Evolutionary conservation across 2,888 invertebrate genomes (phyloP).

Genomic region (Melikaiella ostensackeni): DNA sequence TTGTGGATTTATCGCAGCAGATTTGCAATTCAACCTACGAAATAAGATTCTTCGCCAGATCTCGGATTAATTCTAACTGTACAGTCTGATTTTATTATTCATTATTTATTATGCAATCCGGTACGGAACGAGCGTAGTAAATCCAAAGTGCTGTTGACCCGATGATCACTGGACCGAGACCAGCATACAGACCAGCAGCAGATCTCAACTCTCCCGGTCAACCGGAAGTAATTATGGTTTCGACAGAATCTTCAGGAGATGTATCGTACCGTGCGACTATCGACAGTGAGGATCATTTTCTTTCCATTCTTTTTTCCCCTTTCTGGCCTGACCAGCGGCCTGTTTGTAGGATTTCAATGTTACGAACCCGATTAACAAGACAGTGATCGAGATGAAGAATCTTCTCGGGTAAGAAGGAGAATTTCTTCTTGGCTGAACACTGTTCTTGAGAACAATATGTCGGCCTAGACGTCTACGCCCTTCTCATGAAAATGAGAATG

Average conservation of each 20-base stretch:
- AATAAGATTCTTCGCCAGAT: constrained; percentile 37
- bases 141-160: constrained; percentile 73
- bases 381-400: constrained; percentile 14
- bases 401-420: constrained; percentile 1
- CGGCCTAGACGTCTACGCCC: not conserved
- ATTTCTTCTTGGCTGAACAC: constrained; percentile 22
- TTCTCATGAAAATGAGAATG: not conserved
- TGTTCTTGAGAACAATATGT: constrained; percentile 20
- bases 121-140: constrained; percentile 62
- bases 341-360: constrained; percentile 31
- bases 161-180: constrained; percentile 72
- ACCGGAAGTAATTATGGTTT: constrained; percentile 68
- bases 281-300: constrained; percentile 35
- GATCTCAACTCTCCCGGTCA: constrained; percentile 61
- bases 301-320: constrained; percentile 10
- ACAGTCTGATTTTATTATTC: constrained; percentile 64
- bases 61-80: constrained; percentile 54
- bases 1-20: constrained; percentile 23
- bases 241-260: constrained; percentile 52
- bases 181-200: constrained; percentile 58
- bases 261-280: constrained; percentile 31
- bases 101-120: constrained; percentile 66
- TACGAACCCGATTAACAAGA: constrained; percentile 23
- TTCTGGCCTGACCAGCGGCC: constrained; percentile 9
- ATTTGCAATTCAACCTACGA: constrained; percentile 30